phyloP scores from a whole-genome alignment of 2,113 vertebrate genomes.

The Bettongia penicillata region DNA sequence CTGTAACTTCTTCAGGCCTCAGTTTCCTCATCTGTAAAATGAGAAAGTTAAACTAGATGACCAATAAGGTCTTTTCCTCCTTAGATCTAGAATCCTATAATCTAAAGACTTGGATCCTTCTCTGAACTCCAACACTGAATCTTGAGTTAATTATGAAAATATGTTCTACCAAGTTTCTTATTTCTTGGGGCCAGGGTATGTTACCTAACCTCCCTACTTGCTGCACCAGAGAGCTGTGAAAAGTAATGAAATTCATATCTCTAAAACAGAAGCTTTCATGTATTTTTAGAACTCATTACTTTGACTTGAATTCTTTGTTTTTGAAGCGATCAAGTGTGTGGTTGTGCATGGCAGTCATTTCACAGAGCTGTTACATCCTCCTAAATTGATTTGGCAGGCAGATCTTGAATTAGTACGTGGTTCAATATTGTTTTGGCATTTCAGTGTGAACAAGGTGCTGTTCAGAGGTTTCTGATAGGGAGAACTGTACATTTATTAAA shows the following conservation, averaged over 20 bases:
- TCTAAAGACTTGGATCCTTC: background rate
- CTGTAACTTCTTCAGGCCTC: background rate
- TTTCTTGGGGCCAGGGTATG: background rate
- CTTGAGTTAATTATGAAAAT: background rate
- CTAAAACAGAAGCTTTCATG: constrained; percentile 15
- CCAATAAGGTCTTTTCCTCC: background rate
- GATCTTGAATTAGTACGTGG: constrained; percentile 28
- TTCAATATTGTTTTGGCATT: constrained; percentile 48
- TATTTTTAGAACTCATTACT: constrained; percentile 71
- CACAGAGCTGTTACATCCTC: constrained; percentile 37
- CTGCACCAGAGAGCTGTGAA: constrained; percentile 38
- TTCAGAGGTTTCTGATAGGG: constrained; percentile 26
- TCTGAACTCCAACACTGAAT: background rate
- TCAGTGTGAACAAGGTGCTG: constrained; percentile 38
- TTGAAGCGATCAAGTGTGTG: constrained; percentile 52
- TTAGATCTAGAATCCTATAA: background rate
- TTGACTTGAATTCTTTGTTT: constrained; percentile 63
- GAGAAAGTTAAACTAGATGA: background rate
- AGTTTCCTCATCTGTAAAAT: background rate
- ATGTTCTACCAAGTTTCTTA: background rate
- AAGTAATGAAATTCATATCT: constrained; percentile 47
- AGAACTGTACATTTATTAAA: background rate
- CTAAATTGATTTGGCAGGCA: constrained; percentile 51
- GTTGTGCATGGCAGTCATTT: constrained; percentile 65
- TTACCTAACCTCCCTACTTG: background rate